Evolutionary conservation across 2,113 vertebrate genomes (phyloP).

Genomic region (Acanthisitta chloris): DNA sequence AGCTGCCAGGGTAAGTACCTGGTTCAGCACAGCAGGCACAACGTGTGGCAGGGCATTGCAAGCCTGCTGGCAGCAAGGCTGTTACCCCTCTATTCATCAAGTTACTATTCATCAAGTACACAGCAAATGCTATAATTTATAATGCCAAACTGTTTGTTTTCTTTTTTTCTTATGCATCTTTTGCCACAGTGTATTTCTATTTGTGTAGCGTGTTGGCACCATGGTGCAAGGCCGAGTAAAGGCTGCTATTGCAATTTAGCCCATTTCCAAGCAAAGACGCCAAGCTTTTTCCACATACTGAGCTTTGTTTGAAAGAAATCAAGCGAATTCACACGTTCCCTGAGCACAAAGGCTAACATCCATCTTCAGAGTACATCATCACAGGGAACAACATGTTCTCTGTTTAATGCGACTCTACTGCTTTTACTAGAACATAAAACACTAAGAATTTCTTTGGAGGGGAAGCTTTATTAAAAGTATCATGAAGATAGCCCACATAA

Average conservation of each 20-base stretch:
- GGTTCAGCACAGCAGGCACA: background rate
- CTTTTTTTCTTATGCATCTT: background rate
- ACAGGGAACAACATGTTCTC: background rate
- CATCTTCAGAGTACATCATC: background rate
- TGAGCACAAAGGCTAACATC: background rate
- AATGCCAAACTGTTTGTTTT: background rate
- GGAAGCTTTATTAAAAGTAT: background rate
- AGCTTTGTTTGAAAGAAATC: constrained; percentile 22
- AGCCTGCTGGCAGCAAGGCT: background rate
- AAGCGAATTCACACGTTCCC: background rate
- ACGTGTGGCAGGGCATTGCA: accelerated
- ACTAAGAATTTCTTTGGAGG: background rate
- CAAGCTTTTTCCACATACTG: background rate
- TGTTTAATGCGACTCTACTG: background rate
- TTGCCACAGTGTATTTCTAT: background rate
- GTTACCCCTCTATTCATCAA: background rate
- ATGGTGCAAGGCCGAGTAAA: background rate
- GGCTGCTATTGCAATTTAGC: background rate
- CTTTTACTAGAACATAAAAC: background rate
- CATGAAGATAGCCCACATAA: background rate
- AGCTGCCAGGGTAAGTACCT: background rate
- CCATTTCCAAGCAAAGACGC: background rate
- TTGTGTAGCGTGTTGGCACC: background rate
- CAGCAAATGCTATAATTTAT: background rate
- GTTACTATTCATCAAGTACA: background rate